Base-by-base conservation (phyloP, 1,140 invertebrate genomes). In the Calliopsis andreniformis region DNA sequence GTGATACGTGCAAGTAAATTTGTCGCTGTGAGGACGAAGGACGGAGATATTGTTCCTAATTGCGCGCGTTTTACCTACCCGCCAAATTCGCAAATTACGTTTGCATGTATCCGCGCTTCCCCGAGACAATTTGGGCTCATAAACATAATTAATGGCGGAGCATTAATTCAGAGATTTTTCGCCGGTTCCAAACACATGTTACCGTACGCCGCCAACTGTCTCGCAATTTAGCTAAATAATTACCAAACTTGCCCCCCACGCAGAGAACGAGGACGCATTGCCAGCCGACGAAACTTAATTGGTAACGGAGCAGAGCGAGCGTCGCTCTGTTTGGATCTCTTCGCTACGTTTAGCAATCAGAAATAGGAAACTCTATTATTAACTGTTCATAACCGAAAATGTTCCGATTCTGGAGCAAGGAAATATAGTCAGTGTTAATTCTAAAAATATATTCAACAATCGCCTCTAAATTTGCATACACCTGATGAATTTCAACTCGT, bases 211-310 rank as follows among this genome's bases (percentile, higher is more conserved):
- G 82, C 89, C 89, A 89, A 90, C 87, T 90, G 89, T 89, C 87
- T 89, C 86, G 91, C 89, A 91, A 92, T 91, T 90, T 88, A 89
- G 87, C 86, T 91, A 90, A 92, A 92, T 92, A 91, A 92, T 92
- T 91, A 88, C 89, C 82, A 89, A 92, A 91, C 90, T 92, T 92
- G 79, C 80, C 66, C 53, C 61, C 43, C 56, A 10, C 58, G 67
- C 10, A 58, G 62, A n/a, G n/a, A n/a, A 79, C 77, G 71, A 80
- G 80, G 67, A 83, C 70, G 70, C 80, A 81, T 81, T 78, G 79
- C 81, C 62, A 62, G 78, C 78, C 63, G 47, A 73, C 71, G 64
- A 82, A 79, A 83, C 73, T 77, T 77, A 68, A 77, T 77, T 63
- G 56, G 75, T 69, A 61, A 76, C 66, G 73, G 45, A 76, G 73